Base-by-base conservation (phyloP, 1,140 invertebrate species). In the Zaprionus inermis region DNA sequence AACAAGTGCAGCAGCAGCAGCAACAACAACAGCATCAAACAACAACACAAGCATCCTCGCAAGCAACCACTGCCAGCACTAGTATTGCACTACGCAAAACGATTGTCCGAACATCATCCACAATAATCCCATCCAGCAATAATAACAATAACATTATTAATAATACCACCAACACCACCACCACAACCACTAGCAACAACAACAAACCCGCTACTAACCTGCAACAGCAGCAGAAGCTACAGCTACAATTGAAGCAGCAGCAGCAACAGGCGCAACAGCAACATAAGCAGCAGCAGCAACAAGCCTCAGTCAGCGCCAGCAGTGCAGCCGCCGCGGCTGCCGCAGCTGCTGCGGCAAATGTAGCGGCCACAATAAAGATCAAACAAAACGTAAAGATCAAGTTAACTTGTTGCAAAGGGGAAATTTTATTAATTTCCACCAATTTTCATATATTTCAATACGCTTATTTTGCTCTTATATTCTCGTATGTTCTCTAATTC, bases 31-130 rank as follows among this genome's bases (percentile, higher is more conserved):
- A 78, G 32, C 76, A 81, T 51, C 72, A 70, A 64, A 36, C 55
- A 36, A 71, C n/a, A 52, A 59, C 67, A 77, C 76, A 76, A 75
- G 60, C 84, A 78, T 68, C 83, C 59, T 57, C 69, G 67, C 74
- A 67, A 88, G 76, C 82, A 79, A 69, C 81, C 55, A 84, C 80
- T 67, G 80, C 81, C 78, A 84, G 70, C 82, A 86, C 84, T 89
- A 88, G 84, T 54, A 93, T 94, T 92, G 94, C 94, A 90, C 93
- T 94, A 91, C 94, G 94, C 94, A 94, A 93, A 92, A 93, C 92
- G 86, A 93, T 93, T 91, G 91, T 92, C 79, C 91, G 91, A 83
- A 88, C 84, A 60, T 89, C 83, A 84, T 89, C 83, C 84, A 88
- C 84, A 86, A 82, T 90, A 79, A 67, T 81, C 75, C 83, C 83